These are phyloP conservation scores for Silvanus unidentatus DNA, from an alignment of 2,888 invertebrate genomes.

Conservation along the genomic window DNA sequence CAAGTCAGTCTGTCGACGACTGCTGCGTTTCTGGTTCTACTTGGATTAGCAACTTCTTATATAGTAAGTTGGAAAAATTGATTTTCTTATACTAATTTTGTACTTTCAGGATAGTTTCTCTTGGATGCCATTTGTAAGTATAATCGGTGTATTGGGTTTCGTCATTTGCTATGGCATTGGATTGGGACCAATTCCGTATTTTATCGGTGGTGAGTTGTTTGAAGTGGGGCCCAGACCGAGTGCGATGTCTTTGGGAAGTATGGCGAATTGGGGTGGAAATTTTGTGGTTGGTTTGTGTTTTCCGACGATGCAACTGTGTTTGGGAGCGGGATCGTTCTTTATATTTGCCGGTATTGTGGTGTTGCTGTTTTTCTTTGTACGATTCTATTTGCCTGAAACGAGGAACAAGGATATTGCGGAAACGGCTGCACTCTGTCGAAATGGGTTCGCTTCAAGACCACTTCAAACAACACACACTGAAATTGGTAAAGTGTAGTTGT, in stretches of 20 bases:
- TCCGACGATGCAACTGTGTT: slow-evolving; percentile 54
- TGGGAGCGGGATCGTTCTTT: slow-evolving; percentile 71
- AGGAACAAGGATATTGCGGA: slow-evolving; percentile 62
- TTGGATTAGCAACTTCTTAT: slow-evolving; percentile 57
- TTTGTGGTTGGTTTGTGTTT: slow-evolving; percentile 79
- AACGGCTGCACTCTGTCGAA: slow-evolving; percentile 56
- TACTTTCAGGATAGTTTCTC: slow-evolving; percentile 51
- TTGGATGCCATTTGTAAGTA: slow-evolving; percentile 70
- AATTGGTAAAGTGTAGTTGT: too few relatives aligned
- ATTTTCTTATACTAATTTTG: not conserved
- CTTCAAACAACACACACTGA: slow-evolving; percentile 6
- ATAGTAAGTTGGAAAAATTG: slow-evolving; percentile 53
- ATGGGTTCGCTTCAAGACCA: slow-evolving; percentile 50
- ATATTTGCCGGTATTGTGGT: slow-evolving; percentile 59
- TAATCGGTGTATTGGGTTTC: slow-evolving; percentile 64
- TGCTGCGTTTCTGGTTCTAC: slow-evolving; percentile 52
- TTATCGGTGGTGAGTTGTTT: slow-evolving; percentile 80
- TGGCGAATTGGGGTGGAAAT: slow-evolving; percentile 84
- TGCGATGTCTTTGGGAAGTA: slow-evolving; percentile 81
- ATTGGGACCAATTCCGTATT: slow-evolving; percentile 81
- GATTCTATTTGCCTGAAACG: slow-evolving; percentile 71
- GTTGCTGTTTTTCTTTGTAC: slow-evolving; percentile 55
- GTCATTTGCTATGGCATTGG: slow-evolving; percentile 79
- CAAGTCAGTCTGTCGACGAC: slow-evolving; percentile 58
- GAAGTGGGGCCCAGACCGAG: slow-evolving; percentile 77